A percentile compares a stretch with the other conserved stretches of the same genome.
Evolutionary conservation across 2,113 vertebrate genomes (phyloP).

Genomic region (Aramus guarauna): DNA sequence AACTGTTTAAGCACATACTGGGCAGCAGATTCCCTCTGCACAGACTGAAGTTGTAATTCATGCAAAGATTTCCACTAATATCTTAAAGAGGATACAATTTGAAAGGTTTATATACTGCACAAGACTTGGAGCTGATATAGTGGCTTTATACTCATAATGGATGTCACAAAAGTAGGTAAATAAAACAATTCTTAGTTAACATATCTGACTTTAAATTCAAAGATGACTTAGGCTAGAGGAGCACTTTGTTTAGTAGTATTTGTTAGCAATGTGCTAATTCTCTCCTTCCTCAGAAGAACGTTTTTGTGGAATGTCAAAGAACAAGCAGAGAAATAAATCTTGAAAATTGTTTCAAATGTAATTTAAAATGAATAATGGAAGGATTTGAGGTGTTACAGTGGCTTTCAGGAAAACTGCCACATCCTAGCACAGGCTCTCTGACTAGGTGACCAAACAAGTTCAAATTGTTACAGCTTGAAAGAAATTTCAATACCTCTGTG

Average conservation of each 20-base stretch:
- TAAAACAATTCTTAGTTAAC: background rate
- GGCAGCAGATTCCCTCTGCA: background rate
- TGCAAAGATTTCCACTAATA: background rate
- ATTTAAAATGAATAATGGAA: background rate
- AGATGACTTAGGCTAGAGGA: background rate
- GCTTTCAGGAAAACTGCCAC: background rate
- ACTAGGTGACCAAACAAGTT: background rate
- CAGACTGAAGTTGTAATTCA: background rate
- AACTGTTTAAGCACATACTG: background rate
- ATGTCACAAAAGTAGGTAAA: background rate
- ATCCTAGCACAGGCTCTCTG: background rate
- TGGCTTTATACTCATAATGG: background rate
- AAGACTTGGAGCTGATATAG: background rate
- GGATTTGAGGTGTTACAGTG: background rate
- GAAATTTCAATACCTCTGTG: background rate
- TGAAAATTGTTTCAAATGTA: background rate
- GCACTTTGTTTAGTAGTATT: background rate
- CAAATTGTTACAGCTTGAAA: background rate
- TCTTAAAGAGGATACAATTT: background rate
- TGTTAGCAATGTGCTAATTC: background rate
- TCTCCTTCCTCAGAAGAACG: background rate
- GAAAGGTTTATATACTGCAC: background rate
- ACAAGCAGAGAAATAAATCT: background rate
- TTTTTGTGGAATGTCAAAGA: background rate
- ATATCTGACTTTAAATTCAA: background rate